Conservation (phyloP, 2,797 vertebrate species). For the Calcarius lapponicus region DNA sequence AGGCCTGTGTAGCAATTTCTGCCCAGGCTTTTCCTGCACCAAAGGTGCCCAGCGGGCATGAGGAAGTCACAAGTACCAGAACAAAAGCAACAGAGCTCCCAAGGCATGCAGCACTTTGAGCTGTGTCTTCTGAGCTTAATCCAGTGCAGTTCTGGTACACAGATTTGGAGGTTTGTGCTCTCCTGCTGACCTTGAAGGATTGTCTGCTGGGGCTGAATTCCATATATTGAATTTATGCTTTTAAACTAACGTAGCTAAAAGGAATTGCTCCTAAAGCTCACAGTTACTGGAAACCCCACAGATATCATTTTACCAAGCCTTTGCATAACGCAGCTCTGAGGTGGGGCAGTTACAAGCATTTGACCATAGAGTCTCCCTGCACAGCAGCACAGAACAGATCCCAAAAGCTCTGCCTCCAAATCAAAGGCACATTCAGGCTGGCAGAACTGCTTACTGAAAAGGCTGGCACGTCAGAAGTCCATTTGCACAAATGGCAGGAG, state of each 20-base stretch:
- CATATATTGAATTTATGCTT: neutral
- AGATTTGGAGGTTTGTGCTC: neutral
- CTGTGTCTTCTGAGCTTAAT: neutral
- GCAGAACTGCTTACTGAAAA: neutral
- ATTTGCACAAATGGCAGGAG: neutral
- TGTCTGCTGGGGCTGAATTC: neutral
- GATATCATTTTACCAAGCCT: neutral
- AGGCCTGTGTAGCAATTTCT: neutral
- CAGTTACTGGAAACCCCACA: neutral
- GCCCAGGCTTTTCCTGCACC: neutral
- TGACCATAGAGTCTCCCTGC: neutral
- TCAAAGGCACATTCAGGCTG: neutral
- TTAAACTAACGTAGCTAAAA: neutral
- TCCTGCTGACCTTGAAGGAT: neutral
- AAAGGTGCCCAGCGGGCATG: neutral
- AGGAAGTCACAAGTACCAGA: neutral
- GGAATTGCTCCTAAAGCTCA: neutral
- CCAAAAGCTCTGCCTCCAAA: neutral
- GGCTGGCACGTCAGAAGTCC: neutral
- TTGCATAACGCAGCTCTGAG: neutral
- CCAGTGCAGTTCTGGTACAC: neutral
- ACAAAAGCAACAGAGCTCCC: neutral
- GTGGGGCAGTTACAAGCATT: neutral
- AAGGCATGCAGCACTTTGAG: neutral
- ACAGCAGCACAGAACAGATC: neutral